Evolutionary conservation across 37 sponge, comb jelly and placozoan genomes (phyloP).

Genomic region (Hexactinellida sp.): DNA sequence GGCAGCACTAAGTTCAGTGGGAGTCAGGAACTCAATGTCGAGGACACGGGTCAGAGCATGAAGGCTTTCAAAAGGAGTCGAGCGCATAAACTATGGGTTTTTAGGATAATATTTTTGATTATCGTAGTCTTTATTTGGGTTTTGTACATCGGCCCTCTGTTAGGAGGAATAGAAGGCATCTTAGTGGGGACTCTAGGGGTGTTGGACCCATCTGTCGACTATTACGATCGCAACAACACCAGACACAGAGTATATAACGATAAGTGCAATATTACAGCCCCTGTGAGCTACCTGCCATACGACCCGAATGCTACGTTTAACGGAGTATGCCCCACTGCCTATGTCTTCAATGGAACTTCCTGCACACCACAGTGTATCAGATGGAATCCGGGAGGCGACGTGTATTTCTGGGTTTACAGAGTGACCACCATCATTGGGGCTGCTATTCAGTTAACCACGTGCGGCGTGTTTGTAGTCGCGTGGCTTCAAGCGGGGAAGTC

Average conservation of each 20-base stretch:
- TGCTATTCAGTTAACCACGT: not conserved
- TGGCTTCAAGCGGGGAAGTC: not conserved
- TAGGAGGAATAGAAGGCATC: not conserved
- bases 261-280: not conserved
- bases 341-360: not conserved
- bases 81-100: not conserved
- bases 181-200: not conserved
- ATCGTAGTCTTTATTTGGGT: not conserved
- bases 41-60: not conserved
- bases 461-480: not conserved
- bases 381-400: constrained; percentile 1
- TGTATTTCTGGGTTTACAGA: not conserved
- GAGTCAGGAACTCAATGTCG: not conserved
- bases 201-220: not conserved
- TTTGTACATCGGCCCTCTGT: not conserved
- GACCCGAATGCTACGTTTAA: not conserved
- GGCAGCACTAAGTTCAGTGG: not conserved
- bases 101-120: not conserved
- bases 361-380: not conserved
- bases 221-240: not conserved
- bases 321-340: not conserved
- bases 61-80: not conserved
- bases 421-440: not conserved
- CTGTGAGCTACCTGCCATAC: not conserved
- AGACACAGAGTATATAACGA: not conserved